Conservation (phyloP, 1,140 invertebrate species). For the Drosophila paulistorum region DNA sequence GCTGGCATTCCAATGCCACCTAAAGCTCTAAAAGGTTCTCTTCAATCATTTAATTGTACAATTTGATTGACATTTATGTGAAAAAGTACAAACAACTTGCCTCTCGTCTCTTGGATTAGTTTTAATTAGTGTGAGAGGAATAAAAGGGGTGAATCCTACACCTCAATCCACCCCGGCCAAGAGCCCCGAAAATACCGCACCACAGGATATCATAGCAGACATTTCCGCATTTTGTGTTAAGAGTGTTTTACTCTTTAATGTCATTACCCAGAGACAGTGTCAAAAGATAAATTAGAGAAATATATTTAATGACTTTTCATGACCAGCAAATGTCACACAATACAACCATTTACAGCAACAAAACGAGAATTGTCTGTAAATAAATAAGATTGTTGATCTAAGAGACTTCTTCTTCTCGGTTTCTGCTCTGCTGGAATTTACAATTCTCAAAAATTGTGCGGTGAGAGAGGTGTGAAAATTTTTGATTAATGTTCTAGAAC, state of each 20-base stretch:
- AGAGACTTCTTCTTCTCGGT: slow-evolving; percentile 17
- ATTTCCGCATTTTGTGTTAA: slow-evolving; percentile 53
- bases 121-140: slow-evolving; percentile 63
- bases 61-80: slow-evolving; percentile 79
- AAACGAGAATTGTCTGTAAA: slow-evolving; percentile 25
- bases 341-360: slow-evolving; percentile 67
- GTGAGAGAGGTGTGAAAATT: slow-evolving; percentile 72
- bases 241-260: slow-evolving; percentile 58
- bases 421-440: slow-evolving; percentile 27
- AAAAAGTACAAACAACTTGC: slow-evolving; percentile 62
- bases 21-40: slow-evolving; percentile 41
- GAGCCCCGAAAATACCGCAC: slow-evolving; percentile 7
- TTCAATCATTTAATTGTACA: slow-evolving; percentile 80
- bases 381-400: slow-evolving; percentile 51
- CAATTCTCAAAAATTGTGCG: slow-evolving; percentile 5
- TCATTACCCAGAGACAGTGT: slow-evolving; percentile 65
- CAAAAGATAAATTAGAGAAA: slow-evolving; percentile 78
- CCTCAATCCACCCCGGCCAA: background rate
- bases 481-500: slow-evolving; percentile 70
- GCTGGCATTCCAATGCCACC: background rate
- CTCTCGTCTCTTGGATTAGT: slow-evolving; percentile 62
- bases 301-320: slow-evolving; percentile 82
- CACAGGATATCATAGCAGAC: slow-evolving; percentile 39
- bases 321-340: slow-evolving; percentile 79
- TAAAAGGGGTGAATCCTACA: slow-evolving; percentile 51